Base-by-base conservation (phyloP, 2,797 vertebrate genomes). In the Valencia hispanica region DNA sequence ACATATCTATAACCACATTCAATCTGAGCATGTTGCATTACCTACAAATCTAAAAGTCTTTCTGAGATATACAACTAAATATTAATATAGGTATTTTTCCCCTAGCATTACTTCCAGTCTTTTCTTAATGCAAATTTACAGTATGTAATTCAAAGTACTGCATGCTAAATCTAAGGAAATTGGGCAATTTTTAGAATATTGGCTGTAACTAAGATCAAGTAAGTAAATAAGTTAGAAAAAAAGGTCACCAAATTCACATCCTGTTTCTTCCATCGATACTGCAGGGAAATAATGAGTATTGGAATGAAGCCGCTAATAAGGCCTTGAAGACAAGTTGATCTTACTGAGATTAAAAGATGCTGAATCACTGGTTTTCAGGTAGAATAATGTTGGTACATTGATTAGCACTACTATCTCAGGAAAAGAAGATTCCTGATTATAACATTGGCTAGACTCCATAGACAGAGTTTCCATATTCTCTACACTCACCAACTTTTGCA, bases 41-140 rank as follows among this genome's bases (percentile, higher is more conserved):
- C 57, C 84, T 43, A 68, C 55, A 75, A 30, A 32, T 25, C 39
- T 73, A 82, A 78, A 74, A 12, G 70, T 72, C 70, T 34, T 47
- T 41, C 61, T 45, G 59, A 76, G 50, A 73, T 5, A 18, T 47
- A 18, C 74, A 75, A 41, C 74, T 61, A 87, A 75, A 80, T 66
- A 57, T 48, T 78, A 82, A 57, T 76, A 51, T 41, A 53, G 76
- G 47, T 85, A 74, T 80, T 45, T 75, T 53, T 74, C 72, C 73
- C 71, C 72, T 78, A 6, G 10, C 36, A 43, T 69, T 69, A 85
- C 63, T 63, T 78, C 59, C 77, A 75, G 59, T 78, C 73, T 72
- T 87, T 72, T 65, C 25, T 71, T 80, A 75, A 75, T 69, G 75
- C 66, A 83, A 78, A 68, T 66, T 65, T 88, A 88, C 65, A 83